Percentiles rank a stretch among this genome's conserved stretches.
phyloP scores from a whole-genome alignment of 2,113 vertebrate species.

The Lates calcarifer region DNA sequence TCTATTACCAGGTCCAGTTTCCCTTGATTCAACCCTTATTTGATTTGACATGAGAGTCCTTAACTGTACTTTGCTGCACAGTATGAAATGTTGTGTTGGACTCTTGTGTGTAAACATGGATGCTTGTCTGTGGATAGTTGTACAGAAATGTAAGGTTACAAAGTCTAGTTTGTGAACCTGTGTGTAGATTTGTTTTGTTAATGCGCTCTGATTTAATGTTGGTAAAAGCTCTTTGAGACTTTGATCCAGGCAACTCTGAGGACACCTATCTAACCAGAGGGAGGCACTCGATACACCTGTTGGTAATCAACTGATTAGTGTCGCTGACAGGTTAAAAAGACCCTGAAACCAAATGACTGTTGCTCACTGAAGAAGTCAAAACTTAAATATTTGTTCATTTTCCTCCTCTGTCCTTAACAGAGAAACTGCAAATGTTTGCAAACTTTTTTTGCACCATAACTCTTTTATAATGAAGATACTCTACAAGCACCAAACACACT shows the following conservation, averaged over 20 bases:
- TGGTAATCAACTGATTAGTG: conserved; percentile 10
- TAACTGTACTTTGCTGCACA: not conserved
- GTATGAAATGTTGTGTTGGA: too few relatives aligned
- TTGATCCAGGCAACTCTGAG: not conserved
- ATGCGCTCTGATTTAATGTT: not conserved
- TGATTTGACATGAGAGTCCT: too few relatives aligned
- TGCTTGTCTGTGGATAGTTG: not conserved
- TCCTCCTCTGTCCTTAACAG: not conserved
- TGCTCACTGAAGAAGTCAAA: not conserved
- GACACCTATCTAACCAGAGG: not conserved
- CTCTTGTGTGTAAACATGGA: too few relatives aligned
- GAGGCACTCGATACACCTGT: not conserved
- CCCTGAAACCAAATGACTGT: not conserved
- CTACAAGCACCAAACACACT: too few relatives aligned
- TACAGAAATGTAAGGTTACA: not conserved
- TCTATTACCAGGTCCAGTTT: too few relatives aligned
- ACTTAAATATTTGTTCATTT: not conserved
- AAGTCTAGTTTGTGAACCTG: not conserved
- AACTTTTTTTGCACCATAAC: not conserved
- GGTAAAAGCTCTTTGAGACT: not conserved
- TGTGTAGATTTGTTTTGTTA: not conserved
- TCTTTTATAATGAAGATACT: too few relatives aligned
- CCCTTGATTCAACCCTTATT: too few relatives aligned
- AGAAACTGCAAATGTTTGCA: too few relatives aligned
- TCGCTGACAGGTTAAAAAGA: not conserved